phyloP scores from a whole-genome alignment of 2,888 invertebrate species.

The Lamellibrachia columna region DNA sequence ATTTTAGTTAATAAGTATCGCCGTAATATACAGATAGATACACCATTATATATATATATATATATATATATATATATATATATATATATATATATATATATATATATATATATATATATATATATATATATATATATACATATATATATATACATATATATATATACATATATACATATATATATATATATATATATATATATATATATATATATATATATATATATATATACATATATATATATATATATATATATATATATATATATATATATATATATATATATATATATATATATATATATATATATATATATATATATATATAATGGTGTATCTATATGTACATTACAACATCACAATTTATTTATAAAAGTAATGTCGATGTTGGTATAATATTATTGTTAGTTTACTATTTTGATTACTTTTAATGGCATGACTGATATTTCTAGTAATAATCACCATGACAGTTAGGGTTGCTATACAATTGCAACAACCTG shows the following conservation, averaged over 20 bases:
- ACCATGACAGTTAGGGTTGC: not conserved
- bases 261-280: not conserved
- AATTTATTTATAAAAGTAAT: not conserved
- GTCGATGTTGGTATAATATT: not conserved
- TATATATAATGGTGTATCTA: not conserved
- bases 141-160: no score
- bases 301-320: slow-evolving; percentile 23
- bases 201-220: no score
- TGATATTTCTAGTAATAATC: not conserved
- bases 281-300: slow-evolving; percentile 19
- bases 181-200: no score
- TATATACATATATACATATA: no score
- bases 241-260: no score
- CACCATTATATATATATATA: not conserved
- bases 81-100: not conserved
- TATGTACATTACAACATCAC: not conserved
- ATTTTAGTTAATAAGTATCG: no score
- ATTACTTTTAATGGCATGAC: not conserved
- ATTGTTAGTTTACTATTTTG: not conserved
- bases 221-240: no score
- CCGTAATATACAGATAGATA: no score
- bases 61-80: slow-evolving; percentile 22
- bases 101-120: slow-evolving; percentile 24
- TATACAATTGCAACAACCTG: not conserved
- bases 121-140: not conserved